Base-by-base conservation (phyloP, 2,113 vertebrate genomes). In the Chaenogobius annularis region DNA sequence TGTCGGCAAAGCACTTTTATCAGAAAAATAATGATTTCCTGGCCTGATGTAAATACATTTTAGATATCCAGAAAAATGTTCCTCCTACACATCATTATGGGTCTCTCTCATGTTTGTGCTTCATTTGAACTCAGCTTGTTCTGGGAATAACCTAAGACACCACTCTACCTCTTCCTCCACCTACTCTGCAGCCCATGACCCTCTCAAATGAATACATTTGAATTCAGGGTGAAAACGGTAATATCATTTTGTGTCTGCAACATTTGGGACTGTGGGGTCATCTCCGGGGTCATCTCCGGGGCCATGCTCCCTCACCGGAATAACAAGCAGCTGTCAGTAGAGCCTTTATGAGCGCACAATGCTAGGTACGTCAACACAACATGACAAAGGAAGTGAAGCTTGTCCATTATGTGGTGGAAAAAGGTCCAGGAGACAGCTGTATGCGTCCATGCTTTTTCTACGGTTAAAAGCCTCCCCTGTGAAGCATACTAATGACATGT, bases 241-340 rank as follows among this genome's bases (percentile, higher is more conserved):
- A 61, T 61, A 35, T 35, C 26, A 35, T 61, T 61, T 61, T 17
- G 26, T 61, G 11, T 35, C 1, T 35, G 13, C 58, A 26, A 61
- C 23, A 61, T 61, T 61, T 35, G 58, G 23, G 55, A 26, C 22
- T 26, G 11, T 3, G 20, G 65, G 54, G 68, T 68, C 72, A 58
- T 50, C 58, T 55, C 46, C 74, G 69, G 79, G 74, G 73, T 86
- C 19, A 58, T 50, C 58, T 55, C 46, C 74, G 69, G 79, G 74
- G 73, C 84, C 19, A 52, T 59, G 59, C 15, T 50, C 62, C 68
- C 37, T 73, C 26, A 48, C 46, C 54, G 81, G 63, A 79, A 74
- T 80, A 85, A 88, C 70, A 74, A 80, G 66, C 35, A 61, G 31
- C 0, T 65, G 68, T 66, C 77, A 78, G 69, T 46, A 19, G 37